phyloP scores from a whole-genome alignment of 2,113 vertebrate genomes.

The Varanus salvator region DNA sequence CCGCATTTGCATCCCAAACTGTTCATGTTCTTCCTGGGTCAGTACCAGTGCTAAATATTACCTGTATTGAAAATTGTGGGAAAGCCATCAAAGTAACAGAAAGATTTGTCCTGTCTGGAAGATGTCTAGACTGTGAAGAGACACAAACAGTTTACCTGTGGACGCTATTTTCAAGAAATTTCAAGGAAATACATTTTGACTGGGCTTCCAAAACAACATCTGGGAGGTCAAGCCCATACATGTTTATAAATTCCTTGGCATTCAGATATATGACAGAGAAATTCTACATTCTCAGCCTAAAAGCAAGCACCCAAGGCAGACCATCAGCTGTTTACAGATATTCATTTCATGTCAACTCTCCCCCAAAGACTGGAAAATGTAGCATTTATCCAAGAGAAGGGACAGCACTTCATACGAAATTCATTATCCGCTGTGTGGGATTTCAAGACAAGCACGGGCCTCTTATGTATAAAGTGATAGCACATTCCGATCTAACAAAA shows the following conservation, averaged over 20 bases:
- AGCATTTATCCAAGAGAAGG: conserved; percentile 53
- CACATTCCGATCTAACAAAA: conserved; percentile 44
- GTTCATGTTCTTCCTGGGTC: conserved; percentile 48
- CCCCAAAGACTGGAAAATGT: conserved; percentile 62
- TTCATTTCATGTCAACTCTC: conserved; percentile 57
- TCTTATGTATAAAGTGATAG: conserved; percentile 74
- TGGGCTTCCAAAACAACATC: conserved; percentile 74
- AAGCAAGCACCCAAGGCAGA: conserved; percentile 59
- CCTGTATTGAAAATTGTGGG: conserved; percentile 77
- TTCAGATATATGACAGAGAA: conserved; percentile 33
- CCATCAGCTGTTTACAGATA: not conserved
- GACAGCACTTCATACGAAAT: conserved; percentile 68
- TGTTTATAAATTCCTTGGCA: conserved; percentile 71
- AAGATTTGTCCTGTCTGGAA: conserved; percentile 69
- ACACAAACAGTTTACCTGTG: conserved; percentile 56
- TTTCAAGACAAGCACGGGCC: conserved; percentile 70
- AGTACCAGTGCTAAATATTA: not conserved
- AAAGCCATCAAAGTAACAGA: conserved; percentile 56
- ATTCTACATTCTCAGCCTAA: conserved; percentile 51
- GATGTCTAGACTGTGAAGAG: conserved; percentile 64
- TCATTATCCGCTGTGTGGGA: conserved; percentile 65
- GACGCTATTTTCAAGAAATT: conserved; percentile 55
- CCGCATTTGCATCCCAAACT: conserved; percentile 34
- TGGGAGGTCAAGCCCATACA: conserved; percentile 48
- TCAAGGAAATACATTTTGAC: conserved; percentile 68